These are phyloP conservation scores for Linurgus olivaceus DNA, from an alignment of 2,797 vertebrate genomes.

Conservation along the genomic window DNA sequence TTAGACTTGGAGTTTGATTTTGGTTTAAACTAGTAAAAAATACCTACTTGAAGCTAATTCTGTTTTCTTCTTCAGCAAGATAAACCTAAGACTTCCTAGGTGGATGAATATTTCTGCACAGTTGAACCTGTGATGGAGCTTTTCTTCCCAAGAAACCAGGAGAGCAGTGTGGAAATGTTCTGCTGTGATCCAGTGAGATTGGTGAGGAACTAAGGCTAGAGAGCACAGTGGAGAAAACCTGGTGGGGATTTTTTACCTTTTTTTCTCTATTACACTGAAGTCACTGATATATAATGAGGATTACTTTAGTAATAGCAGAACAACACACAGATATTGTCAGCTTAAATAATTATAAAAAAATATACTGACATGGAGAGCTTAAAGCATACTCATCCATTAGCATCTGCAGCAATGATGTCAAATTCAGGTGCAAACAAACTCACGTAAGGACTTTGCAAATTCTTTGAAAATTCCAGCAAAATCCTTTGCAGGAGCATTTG, in stretches of 20 bases:
- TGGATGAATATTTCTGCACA: background rate
- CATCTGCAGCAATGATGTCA: background rate
- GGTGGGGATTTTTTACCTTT: background rate
- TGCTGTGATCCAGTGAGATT: background rate
- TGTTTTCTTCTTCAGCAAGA: background rate
- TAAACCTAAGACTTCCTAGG: background rate
- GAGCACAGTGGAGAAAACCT: background rate
- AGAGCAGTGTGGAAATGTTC: background rate
- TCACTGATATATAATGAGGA: background rate
- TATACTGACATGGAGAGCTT: background rate
- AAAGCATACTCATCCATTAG: background rate
- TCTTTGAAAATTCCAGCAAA: background rate
- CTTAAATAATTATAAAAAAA: background rate
- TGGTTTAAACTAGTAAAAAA: background rate
- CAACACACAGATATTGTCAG: background rate
- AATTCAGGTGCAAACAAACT: background rate
- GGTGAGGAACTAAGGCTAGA: background rate
- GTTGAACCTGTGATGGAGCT: background rate
- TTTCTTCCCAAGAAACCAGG: background rate
- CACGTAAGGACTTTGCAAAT: background rate
- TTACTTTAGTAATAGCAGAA: background rate
- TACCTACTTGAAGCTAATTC: background rate
- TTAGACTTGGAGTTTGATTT: background rate
- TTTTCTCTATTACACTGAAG: background rate
- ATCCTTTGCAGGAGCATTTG: background rate